Base-by-base conservation (phyloP, 2,797 vertebrate genomes). In the Anguilla marmorata region DNA sequence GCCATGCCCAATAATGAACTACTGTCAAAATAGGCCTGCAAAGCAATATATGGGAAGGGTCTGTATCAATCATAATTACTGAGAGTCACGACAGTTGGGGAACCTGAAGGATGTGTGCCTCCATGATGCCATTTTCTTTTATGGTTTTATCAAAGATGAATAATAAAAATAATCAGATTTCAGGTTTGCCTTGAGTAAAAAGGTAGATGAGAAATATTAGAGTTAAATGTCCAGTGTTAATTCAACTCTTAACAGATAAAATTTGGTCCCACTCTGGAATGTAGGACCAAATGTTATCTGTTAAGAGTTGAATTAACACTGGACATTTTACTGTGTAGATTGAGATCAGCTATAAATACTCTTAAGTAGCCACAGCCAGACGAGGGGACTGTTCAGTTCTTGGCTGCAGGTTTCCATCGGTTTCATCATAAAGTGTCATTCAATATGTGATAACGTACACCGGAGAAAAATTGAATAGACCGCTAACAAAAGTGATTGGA, bases 1-100 rank as follows among this genome's bases (percentile, higher is more conserved):
- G 97, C 95, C 94, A 90, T 95, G 95, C 95, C 96, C 94, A 94
- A 96, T 98, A 97, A 98, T 98, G 96, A 98, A 98, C 96, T 96
- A 97, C 96, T 96, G 97, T 97, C 96, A 97, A 96, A 98, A 98
- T 95, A 96, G 95, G 95, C 95, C 96, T 93, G 94, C 95, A 95
- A 96, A 96, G 97, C 96, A 97, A 96, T 98, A 97, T 97, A 96
- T 96, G 95, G 90, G 91, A 94, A 92, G 93, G 92, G 92, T 85
- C 88, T 88, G 91, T 96, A 97, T 98, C 97, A 97, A 97, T 98
- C 97, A 97, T 93, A 95, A 96, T 96, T 96, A 95, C 95, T 95
- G 94, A 93, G 94, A 95, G 95, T 93, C 93, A 90, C 95, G 94
- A 95, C 95, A 96, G 92, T 92, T 93, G 88, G 91, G 91, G 80